Evolutionary conservation across 2,797 vertebrate species (phyloP).

Genomic region (Sciurus vulgaris): DNA sequence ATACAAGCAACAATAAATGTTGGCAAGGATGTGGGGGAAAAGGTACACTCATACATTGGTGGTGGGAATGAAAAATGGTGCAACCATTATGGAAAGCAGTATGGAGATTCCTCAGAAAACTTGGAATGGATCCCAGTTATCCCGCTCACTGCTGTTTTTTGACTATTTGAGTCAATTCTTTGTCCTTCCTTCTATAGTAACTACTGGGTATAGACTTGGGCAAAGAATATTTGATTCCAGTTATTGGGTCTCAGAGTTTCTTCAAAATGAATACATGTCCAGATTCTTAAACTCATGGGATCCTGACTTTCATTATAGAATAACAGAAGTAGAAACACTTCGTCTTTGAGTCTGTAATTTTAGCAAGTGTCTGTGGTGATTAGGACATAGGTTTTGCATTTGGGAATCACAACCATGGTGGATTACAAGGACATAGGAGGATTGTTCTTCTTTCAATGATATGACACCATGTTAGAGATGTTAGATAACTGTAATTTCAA

Average conservation of each 20-base stretch:
- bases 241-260: not conserved
- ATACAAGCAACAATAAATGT: too few species aligned
- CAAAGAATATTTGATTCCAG: not conserved
- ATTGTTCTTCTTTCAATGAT: not conserved
- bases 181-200: not conserved
- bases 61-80: too few species aligned
- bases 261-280: not conserved
- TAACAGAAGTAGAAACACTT: conserved; percentile 9
- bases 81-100: too few species aligned
- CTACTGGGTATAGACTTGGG: not conserved
- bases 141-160: too few species aligned
- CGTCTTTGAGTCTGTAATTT: not conserved
- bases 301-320: not conserved
- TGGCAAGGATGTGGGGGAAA: too few species aligned
- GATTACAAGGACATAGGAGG: not conserved
- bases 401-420: not conserved
- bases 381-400: not conserved
- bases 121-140: too few species aligned
- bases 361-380: not conserved
- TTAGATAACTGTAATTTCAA: not conserved
- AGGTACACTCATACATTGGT: too few species aligned
- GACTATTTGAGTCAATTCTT: not conserved
- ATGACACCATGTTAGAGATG: not conserved
- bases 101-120: too few species aligned
- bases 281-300: not conserved